A percentile compares a stretch with the other conserved stretches of the same genome.
Conservation (phyloP, 2,888 invertebrate genomes). For the Malacosoma neustria region DNA sequence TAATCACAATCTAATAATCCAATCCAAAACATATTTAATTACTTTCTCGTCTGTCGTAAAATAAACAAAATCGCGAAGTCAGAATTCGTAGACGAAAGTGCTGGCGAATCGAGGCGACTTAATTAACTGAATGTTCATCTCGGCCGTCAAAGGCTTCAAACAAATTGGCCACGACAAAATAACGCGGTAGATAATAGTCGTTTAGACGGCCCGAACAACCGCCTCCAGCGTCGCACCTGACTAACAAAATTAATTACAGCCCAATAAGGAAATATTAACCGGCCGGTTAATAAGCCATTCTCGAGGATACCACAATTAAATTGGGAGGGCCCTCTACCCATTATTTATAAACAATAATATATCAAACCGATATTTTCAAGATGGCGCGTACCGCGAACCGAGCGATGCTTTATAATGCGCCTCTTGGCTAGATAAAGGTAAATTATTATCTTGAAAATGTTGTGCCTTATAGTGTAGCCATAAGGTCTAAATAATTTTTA, state of each 20-base stretch:
- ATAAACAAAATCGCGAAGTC: constrained; percentile 10
- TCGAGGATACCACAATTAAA: constrained; percentile 71
- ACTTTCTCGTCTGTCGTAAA: not conserved
- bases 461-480: no score
- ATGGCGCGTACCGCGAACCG: constrained; percentile 56
- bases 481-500: no score
- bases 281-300: constrained; percentile 70
- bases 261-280: constrained; percentile 71
- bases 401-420: constrained; percentile 38
- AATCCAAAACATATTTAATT: constrained; percentile 9
- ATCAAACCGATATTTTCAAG: constrained; percentile 72
- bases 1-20: constrained; percentile 8
- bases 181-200: constrained; percentile 64
- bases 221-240: constrained; percentile 63
- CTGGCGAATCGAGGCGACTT: constrained; percentile 22
- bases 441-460: not conserved
- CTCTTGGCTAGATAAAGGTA: not conserved
- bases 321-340: constrained; percentile 64
- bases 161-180: constrained; percentile 67
- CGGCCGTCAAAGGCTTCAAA: constrained; percentile 64
- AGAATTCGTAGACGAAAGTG: constrained; percentile 13
- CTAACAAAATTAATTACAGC: constrained; percentile 71
- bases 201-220: constrained; percentile 32
- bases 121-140: constrained; percentile 57
- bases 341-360: constrained; percentile 75